Percentiles rank a stretch among this genome's conserved stretches.
phyloP scores from a whole-genome alignment of 92 coral and sea anemone genomes.

The Palythoa caribaeorum region DNA sequence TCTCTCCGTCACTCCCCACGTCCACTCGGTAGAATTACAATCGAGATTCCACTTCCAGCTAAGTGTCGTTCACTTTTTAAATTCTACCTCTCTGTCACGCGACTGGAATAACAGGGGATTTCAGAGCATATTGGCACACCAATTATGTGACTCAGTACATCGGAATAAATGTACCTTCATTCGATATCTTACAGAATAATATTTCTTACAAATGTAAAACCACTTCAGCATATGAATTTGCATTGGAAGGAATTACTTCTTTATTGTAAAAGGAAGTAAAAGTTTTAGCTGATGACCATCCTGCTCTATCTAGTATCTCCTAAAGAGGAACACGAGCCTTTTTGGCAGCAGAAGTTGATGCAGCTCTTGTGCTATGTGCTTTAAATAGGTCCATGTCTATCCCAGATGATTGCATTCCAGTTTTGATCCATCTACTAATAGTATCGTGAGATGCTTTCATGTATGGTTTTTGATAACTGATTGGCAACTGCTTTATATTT shows the following conservation, averaged over 20 bases:
- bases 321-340: neutral
- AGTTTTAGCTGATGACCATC: neutral
- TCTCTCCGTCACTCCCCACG: neutral
- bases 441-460: neutral
- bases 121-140: slow-evolving; percentile 1
- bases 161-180: no score
- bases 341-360: neutral
- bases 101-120: neutral
- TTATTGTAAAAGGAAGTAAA: neutral
- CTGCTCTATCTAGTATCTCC: neutral
- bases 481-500: slow-evolving; percentile 23
- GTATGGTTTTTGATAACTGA: slow-evolving; percentile 44
- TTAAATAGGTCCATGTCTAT: neutral
- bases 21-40: neutral
- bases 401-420: neutral
- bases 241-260: no score
- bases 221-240: no score
- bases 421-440: no score
- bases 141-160: no score
- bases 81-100: neutral
- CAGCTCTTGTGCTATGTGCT: neutral
- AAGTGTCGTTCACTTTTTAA: no score
- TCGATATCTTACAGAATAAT: no score
- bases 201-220: no score
- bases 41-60: no score